Percentiles rank a stretch among this genome's conserved stretches.
These are phyloP conservation scores for Mionectes olivaceus DNA, from an alignment of 2,797 vertebrate species.

Conservation along the genomic window DNA sequence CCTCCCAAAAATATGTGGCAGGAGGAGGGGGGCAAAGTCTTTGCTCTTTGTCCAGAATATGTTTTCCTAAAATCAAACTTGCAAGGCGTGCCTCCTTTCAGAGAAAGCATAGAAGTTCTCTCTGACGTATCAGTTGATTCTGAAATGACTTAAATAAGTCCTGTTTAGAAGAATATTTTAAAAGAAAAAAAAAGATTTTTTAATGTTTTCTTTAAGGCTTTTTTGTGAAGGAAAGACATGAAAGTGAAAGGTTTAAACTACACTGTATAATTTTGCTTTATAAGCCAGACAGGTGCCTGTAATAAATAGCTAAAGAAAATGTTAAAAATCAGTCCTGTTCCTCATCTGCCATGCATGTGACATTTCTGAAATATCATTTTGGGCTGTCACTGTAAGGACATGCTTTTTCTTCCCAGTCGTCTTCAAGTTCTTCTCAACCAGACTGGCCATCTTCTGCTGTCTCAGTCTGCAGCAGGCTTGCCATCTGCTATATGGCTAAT, in stretches of 20 bases:
- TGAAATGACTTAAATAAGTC: background rate
- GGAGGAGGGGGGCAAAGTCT: background rate
- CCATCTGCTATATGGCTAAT: constrained; percentile 75
- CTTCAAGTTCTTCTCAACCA: constrained; percentile 65
- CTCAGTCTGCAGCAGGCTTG: constrained; percentile 68
- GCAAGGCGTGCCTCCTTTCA: background rate
- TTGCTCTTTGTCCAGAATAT: constrained; percentile 13
- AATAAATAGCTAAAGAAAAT: constrained; percentile 19
- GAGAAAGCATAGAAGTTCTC: background rate
- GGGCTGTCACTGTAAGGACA: constrained; percentile 46
- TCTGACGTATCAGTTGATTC: background rate
- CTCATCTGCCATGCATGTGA: constrained; percentile 29
- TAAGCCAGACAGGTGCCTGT: background rate
- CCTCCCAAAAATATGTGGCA: constrained; percentile 26
- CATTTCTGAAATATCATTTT: constrained; percentile 7
- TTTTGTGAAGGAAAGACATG: background rate
- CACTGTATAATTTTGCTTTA: background rate
- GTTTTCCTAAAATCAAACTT: constrained; percentile 17
- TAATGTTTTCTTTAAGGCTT: background rate
- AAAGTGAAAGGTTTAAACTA: background rate
- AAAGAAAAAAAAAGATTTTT: background rate
- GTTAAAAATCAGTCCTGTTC: background rate
- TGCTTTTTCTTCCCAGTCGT: constrained; percentile 41
- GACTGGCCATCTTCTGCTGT: constrained; percentile 70
- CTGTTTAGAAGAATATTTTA: background rate